Evolutionary conservation across 2,888 invertebrate species (phyloP).

Genomic region (Pedicia rivosa): DNA sequence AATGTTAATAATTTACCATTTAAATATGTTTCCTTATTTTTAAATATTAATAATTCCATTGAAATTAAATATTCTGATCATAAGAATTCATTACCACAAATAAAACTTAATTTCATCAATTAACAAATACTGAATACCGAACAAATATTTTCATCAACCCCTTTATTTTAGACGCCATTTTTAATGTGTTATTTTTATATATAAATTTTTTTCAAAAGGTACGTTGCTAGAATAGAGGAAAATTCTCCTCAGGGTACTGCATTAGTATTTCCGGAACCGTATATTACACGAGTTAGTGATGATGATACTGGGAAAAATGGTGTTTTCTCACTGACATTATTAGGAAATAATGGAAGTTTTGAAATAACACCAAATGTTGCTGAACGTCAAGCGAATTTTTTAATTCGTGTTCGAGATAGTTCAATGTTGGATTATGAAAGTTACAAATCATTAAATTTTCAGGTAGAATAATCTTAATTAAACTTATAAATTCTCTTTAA

Average conservation of each 20-base stretch:
- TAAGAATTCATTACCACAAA: too few species aligned
- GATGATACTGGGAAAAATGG: conserved; percentile 71
- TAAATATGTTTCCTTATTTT: too few species aligned
- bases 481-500: not conserved
- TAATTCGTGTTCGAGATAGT: conserved; percentile 70
- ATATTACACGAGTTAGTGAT: conserved; percentile 54
- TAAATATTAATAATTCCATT: too few species aligned
- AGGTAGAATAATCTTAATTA: conserved; percentile 32
- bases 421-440: conserved; percentile 71
- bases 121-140: too few species aligned
- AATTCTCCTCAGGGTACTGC: conserved; percentile 69
- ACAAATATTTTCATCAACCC: too few species aligned
- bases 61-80: too few species aligned
- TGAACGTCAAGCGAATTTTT: conserved; percentile 60
- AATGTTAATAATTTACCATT: too few species aligned
- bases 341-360: conserved; percentile 75
- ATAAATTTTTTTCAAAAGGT: conserved; percentile 35
- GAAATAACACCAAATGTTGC: conserved; percentile 73
- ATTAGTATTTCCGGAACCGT: conserved; percentile 52
- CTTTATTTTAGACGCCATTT: not conserved
- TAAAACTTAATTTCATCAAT: too few species aligned
- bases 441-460: conserved; percentile 55
- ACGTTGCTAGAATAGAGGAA: conserved; percentile 60
- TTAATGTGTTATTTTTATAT: conserved; percentile 5
- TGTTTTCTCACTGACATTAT: conserved; percentile 59